A percentile compares a stretch with the other conserved stretches of the same genome.
phyloP scores from a whole-genome alignment of 2,888 invertebrate genomes.

The Athalia cordata region DNA sequence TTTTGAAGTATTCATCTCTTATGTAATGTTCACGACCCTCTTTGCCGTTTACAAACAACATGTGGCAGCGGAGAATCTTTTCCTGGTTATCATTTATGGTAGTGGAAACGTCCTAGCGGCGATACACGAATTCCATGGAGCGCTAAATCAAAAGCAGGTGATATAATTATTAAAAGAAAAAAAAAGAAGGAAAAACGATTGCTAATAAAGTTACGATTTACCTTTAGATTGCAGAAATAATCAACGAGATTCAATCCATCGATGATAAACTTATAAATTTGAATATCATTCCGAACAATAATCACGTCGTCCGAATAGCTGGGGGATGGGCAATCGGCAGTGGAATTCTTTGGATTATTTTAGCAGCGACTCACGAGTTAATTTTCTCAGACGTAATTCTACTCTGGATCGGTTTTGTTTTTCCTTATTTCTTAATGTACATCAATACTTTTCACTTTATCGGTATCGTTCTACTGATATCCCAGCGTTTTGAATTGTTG shows the following conservation, averaged over 20 bases:
- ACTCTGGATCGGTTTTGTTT: not conserved
- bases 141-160: not conserved
- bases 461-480: not conserved
- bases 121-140: not conserved
- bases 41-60: not conserved
- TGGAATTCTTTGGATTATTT: not conserved
- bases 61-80: not conserved
- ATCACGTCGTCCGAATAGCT: not conserved
- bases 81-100: not conserved
- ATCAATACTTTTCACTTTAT: conserved; percentile 7
- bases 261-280: not conserved
- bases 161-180: not conserved
- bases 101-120: not conserved
- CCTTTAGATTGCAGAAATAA: not conserved
- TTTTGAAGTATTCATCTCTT: not conserved
- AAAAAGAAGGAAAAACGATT: not conserved
- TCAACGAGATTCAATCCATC: conserved; percentile 1
- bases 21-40: not conserved
- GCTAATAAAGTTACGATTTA: not conserved
- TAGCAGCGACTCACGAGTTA: not conserved
- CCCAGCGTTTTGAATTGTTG: not conserved
- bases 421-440: not conserved
- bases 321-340: not conserved
- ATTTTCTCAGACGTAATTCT: not conserved
- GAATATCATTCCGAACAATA: conserved; percentile 1